Evolutionary conservation across 1,140 invertebrate species (phyloP), one percentile per base, ranked within the genome.

Genomic region (Drosophila nigromelanica): DNA sequence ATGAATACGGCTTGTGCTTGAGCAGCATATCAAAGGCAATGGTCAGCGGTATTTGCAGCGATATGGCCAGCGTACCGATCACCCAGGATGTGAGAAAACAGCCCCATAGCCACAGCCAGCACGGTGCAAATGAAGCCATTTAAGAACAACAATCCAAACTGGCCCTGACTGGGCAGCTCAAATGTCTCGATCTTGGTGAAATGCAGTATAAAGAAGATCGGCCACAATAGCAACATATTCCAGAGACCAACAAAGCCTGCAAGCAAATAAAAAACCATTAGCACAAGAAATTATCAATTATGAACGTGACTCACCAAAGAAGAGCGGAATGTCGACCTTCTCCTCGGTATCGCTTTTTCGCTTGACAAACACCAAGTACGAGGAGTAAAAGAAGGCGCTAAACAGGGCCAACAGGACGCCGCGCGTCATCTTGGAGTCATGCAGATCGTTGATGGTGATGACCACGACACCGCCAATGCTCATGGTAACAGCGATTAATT

Each of bases 111-210:
- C 93, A 98, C 96, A 5, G 96, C 96, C 7, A 98, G 91, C 56
- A 98, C 96, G 39, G 97, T 98, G 59, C 97, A 97, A 78, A 98
- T 93, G n/a, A 98, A 91, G 66, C 97, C 97, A 92, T 98, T 98
- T 33, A 97, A 92, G 60, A 97, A 92, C 71, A 98, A 92, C 87
- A 96, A 94, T 5, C 95, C 92, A 93, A 96, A 96, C 90, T 98
- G 97, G 60, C 95, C 94, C 70, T 93, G 93, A 73, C 94, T 95
- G n/a, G 97, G 97, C 94, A 95, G 95, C 91, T 96, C 95, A 89
- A 98, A 98, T 40, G 93, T 92, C 93, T 98, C 97, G 78, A 95
- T 93, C 81, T 95, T 94, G 8, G 93, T 94, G 81, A 95, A 96
- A 92, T 98, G 95, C 7, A 98, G 92, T 59, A 98, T 93, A 80